Evolutionary conservation across 2,113 vertebrate genomes (phyloP).

Genomic region (Strix aluco): DNA sequence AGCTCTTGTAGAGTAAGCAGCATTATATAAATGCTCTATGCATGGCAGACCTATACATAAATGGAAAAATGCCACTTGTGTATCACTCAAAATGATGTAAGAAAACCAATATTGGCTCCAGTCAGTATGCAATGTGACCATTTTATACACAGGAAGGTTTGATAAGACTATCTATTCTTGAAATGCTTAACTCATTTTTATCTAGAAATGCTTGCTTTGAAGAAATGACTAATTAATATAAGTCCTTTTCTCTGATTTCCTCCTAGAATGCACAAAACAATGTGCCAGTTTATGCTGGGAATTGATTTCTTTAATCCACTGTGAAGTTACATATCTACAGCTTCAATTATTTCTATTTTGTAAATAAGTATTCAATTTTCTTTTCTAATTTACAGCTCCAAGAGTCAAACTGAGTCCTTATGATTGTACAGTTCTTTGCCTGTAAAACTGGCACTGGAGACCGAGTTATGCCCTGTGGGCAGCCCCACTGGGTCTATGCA

Average conservation of each 20-base stretch:
- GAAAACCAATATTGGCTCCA: background rate
- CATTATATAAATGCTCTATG: background rate
- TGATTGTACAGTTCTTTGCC: background rate
- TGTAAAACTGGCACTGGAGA: background rate
- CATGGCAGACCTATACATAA: background rate
- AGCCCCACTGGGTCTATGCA: background rate
- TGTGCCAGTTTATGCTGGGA: background rate
- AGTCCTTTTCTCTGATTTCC: background rate
- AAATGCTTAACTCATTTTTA: background rate
- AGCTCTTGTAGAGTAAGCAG: background rate
- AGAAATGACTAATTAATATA: background rate
- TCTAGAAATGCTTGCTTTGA: background rate
- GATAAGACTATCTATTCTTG: background rate
- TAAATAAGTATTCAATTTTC: background rate
- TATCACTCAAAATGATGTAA: background rate
- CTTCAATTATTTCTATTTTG: conserved; percentile 10
- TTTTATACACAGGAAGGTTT: background rate
- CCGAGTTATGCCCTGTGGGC: background rate
- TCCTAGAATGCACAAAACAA: background rate
- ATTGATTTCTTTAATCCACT: background rate
- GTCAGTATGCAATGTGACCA: background rate
- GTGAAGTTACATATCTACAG: background rate
- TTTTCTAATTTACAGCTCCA: conserved; percentile 19
- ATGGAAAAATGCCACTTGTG: background rate
- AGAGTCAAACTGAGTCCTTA: background rate